Evolutionary conservation across 2,888 invertebrate species (phyloP), one percentile per base, ranked within the genome.

Genomic region (Anaspis maculata): DNA sequence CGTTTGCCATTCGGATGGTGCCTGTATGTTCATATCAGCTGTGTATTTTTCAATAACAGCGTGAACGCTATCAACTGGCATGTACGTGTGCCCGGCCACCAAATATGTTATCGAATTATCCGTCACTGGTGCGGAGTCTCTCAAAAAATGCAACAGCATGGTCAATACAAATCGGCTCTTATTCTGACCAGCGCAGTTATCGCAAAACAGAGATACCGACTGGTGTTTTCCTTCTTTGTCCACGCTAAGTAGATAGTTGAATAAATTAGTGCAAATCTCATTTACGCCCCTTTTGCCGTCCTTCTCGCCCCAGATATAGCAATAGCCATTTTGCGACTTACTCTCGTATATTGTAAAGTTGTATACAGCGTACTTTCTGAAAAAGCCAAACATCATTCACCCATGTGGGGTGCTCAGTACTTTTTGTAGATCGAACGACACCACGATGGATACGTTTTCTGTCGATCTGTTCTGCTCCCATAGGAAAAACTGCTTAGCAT

Each of bases 51-150:
- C 54, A 15, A 55, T 55, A 19, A 46, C 45, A 21, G 52, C 51
- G 39, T 59, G 54, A 4, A 54, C 45, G 16, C 33, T 42, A 34
- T 58, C 58, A 1, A 57, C 56, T 3, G 58, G 52, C 59, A 61
- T 59, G 34, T 50, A 50, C 10, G 54, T 56, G 35, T 59, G 56
- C 10, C 57, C 57, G 15, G 54, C 45, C 4, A 42, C 15, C 15
- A 40, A 25, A 16, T 28, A 42, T 14, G 15, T 27, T 21, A 39
- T 32, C 25, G 15, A 30, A 9, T 25, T 49, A 19, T 49, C 42
- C 1, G 45, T 43, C 28, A 45, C 31, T 16, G 50, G 21, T 37
- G 30, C 15, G 34, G 48, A 27, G 15, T 13, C 19, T 43, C 42
- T 37, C 47, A 48, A 24, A 49, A 44, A 32, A 13, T 15, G 31